Evolutionary conservation across 2,797 vertebrate genomes (phyloP).

Genomic region (Gambelia wislizenii): DNA sequence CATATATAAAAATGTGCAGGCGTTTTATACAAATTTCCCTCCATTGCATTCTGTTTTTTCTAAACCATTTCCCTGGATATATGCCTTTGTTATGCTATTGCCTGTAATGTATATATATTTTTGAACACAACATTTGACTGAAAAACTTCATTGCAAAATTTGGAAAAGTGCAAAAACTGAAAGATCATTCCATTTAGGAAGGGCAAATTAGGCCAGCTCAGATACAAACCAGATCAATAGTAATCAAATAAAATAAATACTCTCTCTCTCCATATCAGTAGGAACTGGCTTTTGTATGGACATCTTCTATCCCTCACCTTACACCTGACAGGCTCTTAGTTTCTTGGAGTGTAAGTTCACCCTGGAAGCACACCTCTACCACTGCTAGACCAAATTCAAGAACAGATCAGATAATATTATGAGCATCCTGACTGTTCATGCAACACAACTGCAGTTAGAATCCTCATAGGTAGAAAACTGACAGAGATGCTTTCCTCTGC

Average conservation of each 20-base stretch:
- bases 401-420: background rate
- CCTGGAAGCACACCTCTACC: background rate
- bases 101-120: background rate
- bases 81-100: background rate
- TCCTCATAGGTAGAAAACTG: background rate
- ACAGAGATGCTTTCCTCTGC: background rate
- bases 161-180: background rate
- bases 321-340: background rate
- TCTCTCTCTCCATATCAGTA: too few relatives aligned
- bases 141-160: background rate
- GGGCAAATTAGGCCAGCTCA: background rate
- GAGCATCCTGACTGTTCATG: background rate
- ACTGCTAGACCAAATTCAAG: background rate
- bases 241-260: too few relatives aligned
- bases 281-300: too few relatives aligned
- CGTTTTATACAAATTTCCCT: background rate
- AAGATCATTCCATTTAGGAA: background rate
- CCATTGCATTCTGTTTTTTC: background rate
- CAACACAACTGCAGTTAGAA: background rate
- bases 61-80: background rate
- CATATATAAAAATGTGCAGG: background rate
- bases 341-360: background rate
- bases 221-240: background rate
- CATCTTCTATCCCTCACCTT: background rate
- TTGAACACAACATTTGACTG: background rate